These are phyloP conservation scores for Tiliacea citrago DNA, from an alignment of 2,888 invertebrate species.

Conservation along the genomic window DNA sequence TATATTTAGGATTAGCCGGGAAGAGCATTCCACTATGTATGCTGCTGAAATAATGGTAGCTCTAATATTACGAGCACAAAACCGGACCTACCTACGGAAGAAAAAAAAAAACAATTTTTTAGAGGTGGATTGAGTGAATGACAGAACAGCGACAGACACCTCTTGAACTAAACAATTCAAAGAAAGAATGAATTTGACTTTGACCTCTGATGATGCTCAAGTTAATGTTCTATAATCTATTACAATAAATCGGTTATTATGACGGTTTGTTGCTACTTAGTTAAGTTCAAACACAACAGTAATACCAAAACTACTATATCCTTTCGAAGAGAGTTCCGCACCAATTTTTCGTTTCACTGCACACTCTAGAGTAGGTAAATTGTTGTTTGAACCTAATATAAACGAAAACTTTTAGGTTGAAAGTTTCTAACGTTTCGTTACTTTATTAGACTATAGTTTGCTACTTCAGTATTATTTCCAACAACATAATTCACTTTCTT, in stretches of 20 bases:
- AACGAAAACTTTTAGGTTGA: conserved; percentile 52
- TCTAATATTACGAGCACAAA: too few relatives aligned
- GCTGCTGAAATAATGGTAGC: too few relatives aligned
- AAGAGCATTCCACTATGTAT: too few relatives aligned
- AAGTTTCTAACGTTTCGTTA: conserved; percentile 45
- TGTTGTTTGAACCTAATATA: conserved; percentile 59
- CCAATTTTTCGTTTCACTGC: conserved; percentile 63
- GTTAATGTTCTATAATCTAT: too few relatives aligned
- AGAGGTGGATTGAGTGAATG: too few relatives aligned
- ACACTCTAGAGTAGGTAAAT: conserved; percentile 44
- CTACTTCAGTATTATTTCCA: conserved; percentile 44
- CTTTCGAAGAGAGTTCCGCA: conserved; percentile 27
- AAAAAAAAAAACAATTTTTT: too few relatives aligned
- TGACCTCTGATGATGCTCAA: neutral
- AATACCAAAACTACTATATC: conserved; percentile 35
- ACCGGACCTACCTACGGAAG: too few relatives aligned
- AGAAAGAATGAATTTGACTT: too few relatives aligned
- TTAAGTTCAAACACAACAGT: conserved; percentile 18
- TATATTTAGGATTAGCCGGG: too few relatives aligned
- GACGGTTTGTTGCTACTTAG: neutral
- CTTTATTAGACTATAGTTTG: conserved; percentile 52
- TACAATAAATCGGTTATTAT: neutral
- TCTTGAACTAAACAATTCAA: too few relatives aligned
- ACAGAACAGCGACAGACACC: too few relatives aligned
- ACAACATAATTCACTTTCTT: conserved; percentile 13